These are phyloP conservation scores for Craterocephalus amniculus DNA, from an alignment of 2,797 vertebrate genomes.

Conservation along the genomic window DNA sequence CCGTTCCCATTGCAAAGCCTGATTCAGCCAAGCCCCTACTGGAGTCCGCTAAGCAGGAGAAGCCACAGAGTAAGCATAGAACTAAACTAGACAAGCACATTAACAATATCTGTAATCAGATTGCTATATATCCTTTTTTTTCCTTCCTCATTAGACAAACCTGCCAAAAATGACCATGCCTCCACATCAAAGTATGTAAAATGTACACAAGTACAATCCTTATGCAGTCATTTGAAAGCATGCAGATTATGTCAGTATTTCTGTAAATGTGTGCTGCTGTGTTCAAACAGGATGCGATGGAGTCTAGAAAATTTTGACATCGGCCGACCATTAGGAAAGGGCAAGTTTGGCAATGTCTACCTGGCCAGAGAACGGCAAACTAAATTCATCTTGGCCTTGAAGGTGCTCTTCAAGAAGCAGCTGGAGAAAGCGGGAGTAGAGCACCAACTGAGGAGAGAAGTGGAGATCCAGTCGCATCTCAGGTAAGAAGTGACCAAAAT, in stretches of 20 bases:
- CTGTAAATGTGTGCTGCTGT: neutral
- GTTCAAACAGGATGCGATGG: conserved; percentile 87
- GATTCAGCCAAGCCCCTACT: conserved; percentile 28
- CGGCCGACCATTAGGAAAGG: conserved; percentile 94
- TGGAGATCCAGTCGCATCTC: conserved; percentile 99
- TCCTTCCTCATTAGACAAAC: conserved; percentile 52
- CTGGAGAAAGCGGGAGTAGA: conserved; percentile 96
- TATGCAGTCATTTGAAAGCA: neutral
- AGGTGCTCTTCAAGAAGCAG: conserved; percentile 96
- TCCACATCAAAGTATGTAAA: conserved; percentile 65
- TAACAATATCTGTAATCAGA: neutral
- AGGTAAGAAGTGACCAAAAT: conserved; percentile 76
- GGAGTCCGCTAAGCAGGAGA: conserved; percentile 61
- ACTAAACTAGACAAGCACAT: neutral
- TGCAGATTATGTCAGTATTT: neutral
- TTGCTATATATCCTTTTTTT: neutral
- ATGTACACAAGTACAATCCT: neutral
- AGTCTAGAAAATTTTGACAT: conserved; percentile 96
- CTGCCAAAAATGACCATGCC: conserved; percentile 32
- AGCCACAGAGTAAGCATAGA: conserved; percentile 62
- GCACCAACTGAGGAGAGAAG: conserved; percentile 94
- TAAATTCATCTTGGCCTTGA: conserved; percentile 96
- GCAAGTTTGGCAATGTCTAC: conserved; percentile 98
- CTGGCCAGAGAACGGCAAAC: conserved; percentile 93
- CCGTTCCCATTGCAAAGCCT: conserved; percentile 22